Percentiles rank a stretch among this genome's conserved stretches.
These are phyloP conservation scores for Cervus canadensis DNA, from an alignment of 2,113 vertebrate species.

Conservation along the genomic window DNA sequence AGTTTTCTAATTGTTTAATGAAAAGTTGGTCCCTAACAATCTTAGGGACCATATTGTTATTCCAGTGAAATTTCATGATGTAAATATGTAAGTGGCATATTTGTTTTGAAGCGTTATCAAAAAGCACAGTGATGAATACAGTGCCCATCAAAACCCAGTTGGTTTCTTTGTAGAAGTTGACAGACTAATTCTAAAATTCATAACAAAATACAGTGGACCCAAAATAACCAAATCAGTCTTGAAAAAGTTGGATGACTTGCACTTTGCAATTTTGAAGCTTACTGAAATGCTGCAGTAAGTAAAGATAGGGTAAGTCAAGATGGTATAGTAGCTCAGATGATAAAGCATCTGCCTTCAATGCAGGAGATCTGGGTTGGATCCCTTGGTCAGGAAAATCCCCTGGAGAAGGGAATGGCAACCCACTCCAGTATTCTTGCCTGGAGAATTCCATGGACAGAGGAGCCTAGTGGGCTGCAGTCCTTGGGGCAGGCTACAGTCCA, in stretches of 20 bases:
- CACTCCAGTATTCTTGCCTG: not conserved
- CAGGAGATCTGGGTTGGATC: not conserved
- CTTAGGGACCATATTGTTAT: not conserved
- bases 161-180: not conserved
- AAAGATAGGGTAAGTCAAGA: not conserved
- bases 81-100: not conserved
- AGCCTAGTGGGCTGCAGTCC: not conserved
- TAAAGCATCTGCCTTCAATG: not conserved
- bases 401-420: not conserved
- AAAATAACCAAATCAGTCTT: slow-evolving; percentile 12
- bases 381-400: not conserved
- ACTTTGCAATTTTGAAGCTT: not conserved
- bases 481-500: not conserved
- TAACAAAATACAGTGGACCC: not conserved
- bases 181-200: not conserved
- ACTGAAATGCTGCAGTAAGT: not conserved
- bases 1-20: not conserved
- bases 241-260: not conserved
- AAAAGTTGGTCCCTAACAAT: not conserved
- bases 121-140: slow-evolving; percentile 4
- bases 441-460: not conserved
- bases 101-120: not conserved
- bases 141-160: not conserved
- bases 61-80: not conserved
- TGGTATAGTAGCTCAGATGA: not conserved